Percentiles rank a stretch among this genome's conserved stretches.
Conservation (phyloP, 2,888 invertebrate genomes). For the Phengaris alcon region DNA sequence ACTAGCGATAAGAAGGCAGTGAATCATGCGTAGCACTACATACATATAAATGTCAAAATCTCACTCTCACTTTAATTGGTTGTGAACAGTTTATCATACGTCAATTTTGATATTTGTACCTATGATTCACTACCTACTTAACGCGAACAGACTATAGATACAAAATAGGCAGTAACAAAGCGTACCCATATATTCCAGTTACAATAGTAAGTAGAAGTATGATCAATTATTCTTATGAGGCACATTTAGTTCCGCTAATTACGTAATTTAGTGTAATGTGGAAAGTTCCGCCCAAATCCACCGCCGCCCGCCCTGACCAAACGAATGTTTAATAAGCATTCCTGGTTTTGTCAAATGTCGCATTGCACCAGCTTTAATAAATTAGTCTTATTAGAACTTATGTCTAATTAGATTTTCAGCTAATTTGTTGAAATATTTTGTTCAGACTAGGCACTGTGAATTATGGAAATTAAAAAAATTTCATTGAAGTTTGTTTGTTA, state of each 20-base stretch:
- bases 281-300: slow-evolving; percentile 39
- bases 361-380: slow-evolving; percentile 41
- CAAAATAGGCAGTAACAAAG: slow-evolving; percentile 5
- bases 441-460: not conserved
- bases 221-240: slow-evolving; percentile 38
- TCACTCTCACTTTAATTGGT: too few relatives aligned
- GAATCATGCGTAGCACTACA: too few relatives aligned
- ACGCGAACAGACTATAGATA: not conserved
- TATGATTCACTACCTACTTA: too few relatives aligned
- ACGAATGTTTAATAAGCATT: slow-evolving; percentile 40
- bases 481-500: too few relatives aligned
- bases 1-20: too few relatives aligned
- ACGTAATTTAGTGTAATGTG: slow-evolving; percentile 38
- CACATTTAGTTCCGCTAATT: slow-evolving; percentile 39
- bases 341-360: slow-evolving; percentile 42
- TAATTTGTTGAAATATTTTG: not conserved
- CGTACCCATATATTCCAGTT: not conserved
- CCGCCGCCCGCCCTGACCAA: slow-evolving; percentile 42
- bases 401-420: not conserved
- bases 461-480: too few relatives aligned
- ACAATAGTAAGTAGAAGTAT: slow-evolving; percentile 30
- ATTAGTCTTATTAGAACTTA: slow-evolving; percentile 26
- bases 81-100: too few relatives aligned
- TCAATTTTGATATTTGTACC: too few relatives aligned
- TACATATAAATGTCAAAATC: too few relatives aligned